Percentiles rank a stretch among this genome's conserved stretches.
Evolutionary conservation across 2,797 vertebrate genomes (phyloP).

Genomic region (Crypturellus tataupa): DNA sequence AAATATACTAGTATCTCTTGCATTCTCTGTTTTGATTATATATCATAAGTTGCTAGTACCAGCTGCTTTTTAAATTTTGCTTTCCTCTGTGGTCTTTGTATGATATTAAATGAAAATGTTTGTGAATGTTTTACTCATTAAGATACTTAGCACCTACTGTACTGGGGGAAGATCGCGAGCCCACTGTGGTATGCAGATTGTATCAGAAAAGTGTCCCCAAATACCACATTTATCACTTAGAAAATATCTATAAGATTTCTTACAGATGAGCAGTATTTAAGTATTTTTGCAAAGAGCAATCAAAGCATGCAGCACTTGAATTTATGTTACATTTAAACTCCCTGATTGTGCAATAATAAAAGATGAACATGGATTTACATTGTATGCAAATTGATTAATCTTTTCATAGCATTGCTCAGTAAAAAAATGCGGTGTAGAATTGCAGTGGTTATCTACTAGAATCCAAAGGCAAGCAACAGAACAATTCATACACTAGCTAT

Average conservation of each 20-base stretch:
- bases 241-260: conserved; percentile 13
- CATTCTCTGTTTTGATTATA: neutral
- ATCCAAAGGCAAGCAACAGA: neutral
- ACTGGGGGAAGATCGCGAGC: neutral
- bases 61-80: neutral
- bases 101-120: neutral
- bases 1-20: neutral
- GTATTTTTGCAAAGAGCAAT: conserved; percentile 62
- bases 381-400: conserved; percentile 66
- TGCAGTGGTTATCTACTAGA: neutral
- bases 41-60: neutral
- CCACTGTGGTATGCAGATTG: neutral
- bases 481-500: neutral
- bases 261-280: conserved; percentile 42
- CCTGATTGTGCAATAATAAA: conserved; percentile 62
- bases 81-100: neutral
- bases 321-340: conserved; percentile 54
- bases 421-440: neutral
- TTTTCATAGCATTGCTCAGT: conserved; percentile 20
- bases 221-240: neutral
- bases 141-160: neutral
- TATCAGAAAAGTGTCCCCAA: conserved; percentile 10
- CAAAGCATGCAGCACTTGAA: conserved; percentile 54
- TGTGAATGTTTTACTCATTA: neutral
- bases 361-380: conserved; percentile 64